Evolutionary conservation across 2,888 invertebrate genomes (phyloP), one percentile per base, ranked within the genome.

Genomic region (Euplexia lucipara): DNA sequence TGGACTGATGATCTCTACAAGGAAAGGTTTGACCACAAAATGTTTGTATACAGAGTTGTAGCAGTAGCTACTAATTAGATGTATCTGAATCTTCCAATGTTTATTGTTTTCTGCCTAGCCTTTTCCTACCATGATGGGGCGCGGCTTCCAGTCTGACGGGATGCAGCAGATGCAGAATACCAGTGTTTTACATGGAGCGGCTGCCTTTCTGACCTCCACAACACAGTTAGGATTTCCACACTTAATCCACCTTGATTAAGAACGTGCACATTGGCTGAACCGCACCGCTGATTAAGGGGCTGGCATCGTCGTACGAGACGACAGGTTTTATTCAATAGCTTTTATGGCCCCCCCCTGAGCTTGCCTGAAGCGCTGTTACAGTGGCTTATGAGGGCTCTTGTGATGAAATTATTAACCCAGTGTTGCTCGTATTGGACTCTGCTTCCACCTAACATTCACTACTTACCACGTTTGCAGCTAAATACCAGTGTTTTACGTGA

Each of bases 401-500:
- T 93, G 88, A 91, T 91, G 91, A 94, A 94, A 94, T 95, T 94
- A 95, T 95, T 95, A 94, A 93, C 93, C 90, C 89, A 88, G 86
- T 89, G 88, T 87, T 90, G 89, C 90, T 90, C 89, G 86, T 91
- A 91, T 92, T 91, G 91, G 90, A 88, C 90, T 87, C 87, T 70
- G 85, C 87, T 88, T 84, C 84, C 84, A 84, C 82, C 82, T 86
- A 79, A 87, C 87, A 86, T 86, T 83, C 80, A 86, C 85, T 88
- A 85, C 85, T 86, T 88, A 86, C n/a, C 84, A 85, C 78, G 74
- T 84, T 87, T 83, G n/a, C n/a, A n/a, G n/a, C n/a, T n/a, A n/a
- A n/a, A n/a, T n/a, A n/a, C n/a, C n/a, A n/a, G n/a, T n/a, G n/a
- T n/a, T n/a, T n/a, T n/a, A n/a, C n/a, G n/a, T n/a, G n/a, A n/a